Percentiles rank a stretch among this genome's conserved stretches.
phyloP scores from a whole-genome alignment of 2,113 vertebrate species.

The Eurypyga helias region DNA sequence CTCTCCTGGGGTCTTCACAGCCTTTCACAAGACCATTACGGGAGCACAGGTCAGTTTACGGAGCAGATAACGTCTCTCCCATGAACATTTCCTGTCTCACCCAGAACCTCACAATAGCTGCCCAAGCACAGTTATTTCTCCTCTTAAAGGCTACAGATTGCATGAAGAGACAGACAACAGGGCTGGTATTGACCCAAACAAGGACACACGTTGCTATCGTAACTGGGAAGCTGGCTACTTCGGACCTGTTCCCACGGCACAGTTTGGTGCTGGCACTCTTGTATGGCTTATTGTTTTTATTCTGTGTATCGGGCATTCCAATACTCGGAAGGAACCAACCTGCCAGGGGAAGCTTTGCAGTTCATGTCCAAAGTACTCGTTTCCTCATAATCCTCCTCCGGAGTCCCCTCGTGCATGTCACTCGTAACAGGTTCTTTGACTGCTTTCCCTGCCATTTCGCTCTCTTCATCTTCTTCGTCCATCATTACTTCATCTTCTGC shows the following conservation, averaged over 20 bases:
- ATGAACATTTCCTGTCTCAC: slow-evolving; percentile 27
- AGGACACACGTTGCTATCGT: background rate
- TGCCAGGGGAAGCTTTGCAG: slow-evolving; percentile 88
- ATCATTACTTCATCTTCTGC: slow-evolving; percentile 88
- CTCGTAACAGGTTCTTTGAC: slow-evolving; percentile 76
- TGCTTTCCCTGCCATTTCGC: slow-evolving; percentile 77
- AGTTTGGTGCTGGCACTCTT: slow-evolving; percentile 42
- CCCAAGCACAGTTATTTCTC: background rate
- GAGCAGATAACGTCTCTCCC: slow-evolving; percentile 8
- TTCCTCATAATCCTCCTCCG: slow-evolving; percentile 87
- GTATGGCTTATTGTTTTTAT: slow-evolving; percentile 7
- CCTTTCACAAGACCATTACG: background rate
- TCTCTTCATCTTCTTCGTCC: slow-evolving; percentile 90
- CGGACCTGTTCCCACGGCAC: background rate
- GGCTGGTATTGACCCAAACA: slow-evolving; percentile 33
- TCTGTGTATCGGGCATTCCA: background rate
- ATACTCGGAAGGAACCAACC: slow-evolving; percentile 75
- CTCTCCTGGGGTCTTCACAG: background rate
- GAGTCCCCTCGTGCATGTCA: slow-evolving; percentile 80
- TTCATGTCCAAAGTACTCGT: slow-evolving; percentile 84
- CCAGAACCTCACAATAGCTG: slow-evolving; percentile 34
- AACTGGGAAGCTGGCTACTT: background rate
- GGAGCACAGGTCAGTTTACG: background rate
- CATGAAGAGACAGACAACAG: background rate
- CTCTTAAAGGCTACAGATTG: background rate